Percentiles rank a stretch among this genome's conserved stretches.
phyloP scores from a whole-genome alignment of 2,888 invertebrate genomes.

The Coelinius sp. region DNA sequence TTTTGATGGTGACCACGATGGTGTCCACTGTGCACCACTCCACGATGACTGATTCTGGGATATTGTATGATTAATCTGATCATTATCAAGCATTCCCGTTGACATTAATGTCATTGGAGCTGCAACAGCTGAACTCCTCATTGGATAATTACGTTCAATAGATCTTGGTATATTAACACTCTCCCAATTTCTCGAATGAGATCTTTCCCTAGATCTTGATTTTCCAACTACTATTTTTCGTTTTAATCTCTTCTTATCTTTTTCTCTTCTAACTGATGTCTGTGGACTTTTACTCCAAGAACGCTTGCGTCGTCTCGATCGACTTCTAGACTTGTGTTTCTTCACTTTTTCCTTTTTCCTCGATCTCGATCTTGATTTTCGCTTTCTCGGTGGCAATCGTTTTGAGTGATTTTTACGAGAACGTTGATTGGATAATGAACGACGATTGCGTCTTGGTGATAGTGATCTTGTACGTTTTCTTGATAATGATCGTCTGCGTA shows the following conservation, averaged over 20 bases:
- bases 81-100: constrained; percentile 24
- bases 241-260: not conserved
- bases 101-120: not conserved
- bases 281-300: constrained; percentile 58
- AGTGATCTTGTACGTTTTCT: constrained; percentile 53
- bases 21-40: constrained; percentile 70
- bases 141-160: not conserved
- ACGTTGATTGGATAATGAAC: constrained; percentile 32
- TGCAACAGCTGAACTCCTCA: not conserved
- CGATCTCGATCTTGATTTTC: constrained; percentile 55
- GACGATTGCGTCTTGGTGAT: constrained; percentile 22
- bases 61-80: constrained; percentile 31
- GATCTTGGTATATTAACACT: not conserved
- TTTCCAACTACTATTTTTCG: constrained; percentile 46
- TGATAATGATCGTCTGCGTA: constrained; percentile 46
- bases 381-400: constrained; percentile 51
- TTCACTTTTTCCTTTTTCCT: constrained; percentile 64
- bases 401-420: constrained; percentile 24
- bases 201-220: constrained; percentile 55
- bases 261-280: constrained; percentile 36
- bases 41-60: constrained; percentile 51
- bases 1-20: constrained; percentile 76
- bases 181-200: constrained; percentile 61
- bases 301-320: constrained; percentile 61
- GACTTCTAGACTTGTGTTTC: constrained; percentile 66